These are phyloP conservation scores for Drosophila phalerata DNA, from an alignment of 2,888 invertebrate species.

Conservation along the genomic window DNA sequence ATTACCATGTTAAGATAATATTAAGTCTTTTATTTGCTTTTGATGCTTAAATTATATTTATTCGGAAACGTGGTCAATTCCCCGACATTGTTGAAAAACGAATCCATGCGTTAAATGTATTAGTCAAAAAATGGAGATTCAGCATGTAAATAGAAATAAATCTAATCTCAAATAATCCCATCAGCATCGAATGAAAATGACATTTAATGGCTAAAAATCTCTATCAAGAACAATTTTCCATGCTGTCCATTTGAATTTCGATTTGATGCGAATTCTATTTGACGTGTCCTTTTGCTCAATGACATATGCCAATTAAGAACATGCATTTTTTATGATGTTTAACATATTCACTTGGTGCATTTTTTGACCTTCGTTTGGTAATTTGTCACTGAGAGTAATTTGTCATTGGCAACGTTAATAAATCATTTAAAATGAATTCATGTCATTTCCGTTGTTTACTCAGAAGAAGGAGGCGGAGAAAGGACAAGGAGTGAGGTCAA, in stretches of 20 bases:
- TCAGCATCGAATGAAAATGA: conserved; percentile 6
- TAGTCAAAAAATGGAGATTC: conserved; percentile 9
- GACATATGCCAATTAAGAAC: conserved; percentile 55
- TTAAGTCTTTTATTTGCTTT: no score
- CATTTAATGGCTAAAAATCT: conserved; percentile 10
- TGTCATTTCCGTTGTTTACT: conserved; percentile 41
- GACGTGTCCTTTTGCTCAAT: conserved; percentile 18
- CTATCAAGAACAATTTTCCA: conserved; percentile 5
- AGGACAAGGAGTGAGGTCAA: background rate
- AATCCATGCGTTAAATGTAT: background rate
- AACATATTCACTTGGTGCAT: conserved; percentile 24
- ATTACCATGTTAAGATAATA: no score
- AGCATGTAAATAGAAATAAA: conserved; percentile 6
- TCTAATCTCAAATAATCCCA: conserved; percentile 12
- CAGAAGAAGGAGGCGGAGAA: conserved; percentile 11
- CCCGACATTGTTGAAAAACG: background rate
- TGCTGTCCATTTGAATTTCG: conserved; percentile 4
- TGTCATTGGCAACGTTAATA: conserved; percentile 61
- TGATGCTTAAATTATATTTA: background rate
- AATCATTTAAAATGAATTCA: conserved; percentile 65
- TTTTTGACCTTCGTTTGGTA: conserved; percentile 38
- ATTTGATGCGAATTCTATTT: conserved; percentile 8
- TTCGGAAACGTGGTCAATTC: background rate
- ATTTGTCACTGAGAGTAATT: conserved; percentile 4
- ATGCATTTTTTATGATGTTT: conserved; percentile 60